A percentile compares a stretch with the other conserved stretches of the same genome.
phyloP scores from a whole-genome alignment of 2,113 vertebrate species.

The Melospiza georgiana region DNA sequence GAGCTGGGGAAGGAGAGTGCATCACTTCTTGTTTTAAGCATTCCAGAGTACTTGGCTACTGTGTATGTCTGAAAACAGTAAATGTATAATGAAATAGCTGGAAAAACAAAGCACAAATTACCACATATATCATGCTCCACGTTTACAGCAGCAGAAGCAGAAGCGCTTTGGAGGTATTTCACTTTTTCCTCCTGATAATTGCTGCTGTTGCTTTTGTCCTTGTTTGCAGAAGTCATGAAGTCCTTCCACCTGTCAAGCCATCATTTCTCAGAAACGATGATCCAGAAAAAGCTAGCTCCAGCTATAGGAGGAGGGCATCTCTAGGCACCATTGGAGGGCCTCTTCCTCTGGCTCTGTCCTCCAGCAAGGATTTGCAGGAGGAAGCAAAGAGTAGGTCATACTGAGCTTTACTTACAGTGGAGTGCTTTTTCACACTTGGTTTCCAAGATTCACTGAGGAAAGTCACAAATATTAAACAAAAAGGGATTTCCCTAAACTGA shows the following conservation, averaged over 20 bases:
- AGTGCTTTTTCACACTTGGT: neutral
- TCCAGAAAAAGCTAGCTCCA: neutral
- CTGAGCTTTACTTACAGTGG: neutral
- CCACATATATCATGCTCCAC: slow-evolving; percentile 8
- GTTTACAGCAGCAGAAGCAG: neutral
- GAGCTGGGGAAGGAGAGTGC: slow-evolving; percentile 21
- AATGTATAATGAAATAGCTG: slow-evolving; percentile 44
- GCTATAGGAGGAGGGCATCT: neutral
- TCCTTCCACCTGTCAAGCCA: neutral
- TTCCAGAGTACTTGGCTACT: neutral
- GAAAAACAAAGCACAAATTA: slow-evolving; percentile 54
- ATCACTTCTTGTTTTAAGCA: slow-evolving; percentile 23
- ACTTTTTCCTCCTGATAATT: neutral
- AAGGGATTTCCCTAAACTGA: neutral
- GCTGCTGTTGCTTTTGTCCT: neutral
- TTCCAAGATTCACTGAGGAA: neutral
- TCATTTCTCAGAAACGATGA: neutral
- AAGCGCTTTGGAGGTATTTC: neutral
- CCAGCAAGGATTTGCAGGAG: neutral
- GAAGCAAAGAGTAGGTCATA: fast-evolving
- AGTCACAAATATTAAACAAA: neutral
- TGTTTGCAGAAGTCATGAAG: neutral
- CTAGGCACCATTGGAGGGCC: neutral
- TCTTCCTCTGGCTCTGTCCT: neutral
- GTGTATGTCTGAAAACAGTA: slow-evolving; percentile 19